These are phyloP conservation scores for Gymnocephalus cernua DNA, from an alignment of 2,113 vertebrate genomes.

Conservation along the genomic window DNA sequence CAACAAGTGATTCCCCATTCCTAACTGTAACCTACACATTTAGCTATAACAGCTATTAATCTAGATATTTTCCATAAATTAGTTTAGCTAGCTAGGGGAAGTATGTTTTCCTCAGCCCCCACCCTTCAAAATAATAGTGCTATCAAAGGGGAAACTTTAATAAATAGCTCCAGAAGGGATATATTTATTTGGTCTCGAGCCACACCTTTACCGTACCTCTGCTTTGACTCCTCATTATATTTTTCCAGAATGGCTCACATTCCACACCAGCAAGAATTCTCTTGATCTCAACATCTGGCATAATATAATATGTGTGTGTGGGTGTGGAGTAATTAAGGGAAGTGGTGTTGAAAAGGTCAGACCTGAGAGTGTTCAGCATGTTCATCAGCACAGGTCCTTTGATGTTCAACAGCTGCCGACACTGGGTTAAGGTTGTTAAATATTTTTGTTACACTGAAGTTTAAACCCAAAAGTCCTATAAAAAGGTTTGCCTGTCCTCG, in stretches of 20 bases:
- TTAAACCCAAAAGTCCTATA: neutral
- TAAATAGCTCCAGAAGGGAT: slow-evolving; percentile 32
- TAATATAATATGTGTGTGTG: slow-evolving; percentile 19
- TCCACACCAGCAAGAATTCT: slow-evolving; percentile 71
- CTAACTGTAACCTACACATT: neutral
- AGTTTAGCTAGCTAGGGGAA: neutral
- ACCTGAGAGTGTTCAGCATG: slow-evolving; percentile 12
- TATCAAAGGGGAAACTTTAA: slow-evolving; percentile 24
- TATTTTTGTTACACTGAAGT: neutral
- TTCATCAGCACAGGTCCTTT: slow-evolving; percentile 36
- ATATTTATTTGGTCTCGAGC: slow-evolving; percentile 42
- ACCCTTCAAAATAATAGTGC: slow-evolving; percentile 24
- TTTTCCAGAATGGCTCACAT: slow-evolving; percentile 74
- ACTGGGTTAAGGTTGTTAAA: slow-evolving; percentile 15
- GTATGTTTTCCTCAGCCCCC: neutral
- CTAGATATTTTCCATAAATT: slow-evolving; percentile 7
- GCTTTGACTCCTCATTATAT: slow-evolving; percentile 65
- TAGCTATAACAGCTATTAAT: neutral
- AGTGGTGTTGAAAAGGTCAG: slow-evolving; percentile 67
- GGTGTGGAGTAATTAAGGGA: slow-evolving; percentile 68
- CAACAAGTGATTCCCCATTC: slow-evolving; percentile 26
- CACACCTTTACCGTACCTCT: slow-evolving; percentile 67
- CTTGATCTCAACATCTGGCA: slow-evolving; percentile 78
- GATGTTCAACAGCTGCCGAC: slow-evolving; percentile 57
- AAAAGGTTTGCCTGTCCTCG: neutral